phyloP scores from a whole-genome alignment of 2,797 vertebrate genomes.

The Coendou prehensilis region DNA sequence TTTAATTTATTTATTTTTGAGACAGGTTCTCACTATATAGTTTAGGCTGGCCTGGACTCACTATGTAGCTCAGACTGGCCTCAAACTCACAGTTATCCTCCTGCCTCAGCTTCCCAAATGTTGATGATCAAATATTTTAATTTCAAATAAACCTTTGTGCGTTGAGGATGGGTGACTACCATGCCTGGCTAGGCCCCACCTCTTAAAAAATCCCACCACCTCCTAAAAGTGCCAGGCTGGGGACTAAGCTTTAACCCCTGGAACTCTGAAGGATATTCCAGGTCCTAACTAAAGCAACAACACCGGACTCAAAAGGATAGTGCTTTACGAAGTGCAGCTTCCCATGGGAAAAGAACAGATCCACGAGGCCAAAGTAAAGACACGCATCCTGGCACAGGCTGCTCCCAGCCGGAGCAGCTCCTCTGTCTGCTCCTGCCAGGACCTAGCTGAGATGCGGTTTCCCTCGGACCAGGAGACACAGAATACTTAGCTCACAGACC shows the following conservation, averaged over 20 bases:
- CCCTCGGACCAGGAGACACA: not conserved
- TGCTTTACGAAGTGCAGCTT: not conserved
- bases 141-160: constrained; percentile 41
- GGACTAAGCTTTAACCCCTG: not conserved
- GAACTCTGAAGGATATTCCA: not conserved
- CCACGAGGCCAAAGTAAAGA: not conserved
- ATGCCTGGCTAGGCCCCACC: not conserved
- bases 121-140: not conserved
- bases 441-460: not conserved
- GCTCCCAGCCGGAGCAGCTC: not conserved
- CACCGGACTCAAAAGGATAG: not conserved
- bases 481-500: not conserved
- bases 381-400: not conserved
- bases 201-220: not conserved
- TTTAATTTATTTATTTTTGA: too few relatives aligned
- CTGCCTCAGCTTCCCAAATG: not conserved
- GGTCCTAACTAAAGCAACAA: not conserved
- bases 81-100: not conserved
- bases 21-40: too few relatives aligned
- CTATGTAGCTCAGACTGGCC: too few relatives aligned
- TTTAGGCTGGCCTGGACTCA: too few relatives aligned
- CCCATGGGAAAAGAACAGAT: not conserved
- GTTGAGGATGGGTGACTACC: not conserved
- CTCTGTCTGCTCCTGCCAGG: not conserved
- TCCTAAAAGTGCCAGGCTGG: not conserved